Evolutionary conservation across 2,113 vertebrate species (phyloP).

Genomic region (Empidonax traillii): DNA sequence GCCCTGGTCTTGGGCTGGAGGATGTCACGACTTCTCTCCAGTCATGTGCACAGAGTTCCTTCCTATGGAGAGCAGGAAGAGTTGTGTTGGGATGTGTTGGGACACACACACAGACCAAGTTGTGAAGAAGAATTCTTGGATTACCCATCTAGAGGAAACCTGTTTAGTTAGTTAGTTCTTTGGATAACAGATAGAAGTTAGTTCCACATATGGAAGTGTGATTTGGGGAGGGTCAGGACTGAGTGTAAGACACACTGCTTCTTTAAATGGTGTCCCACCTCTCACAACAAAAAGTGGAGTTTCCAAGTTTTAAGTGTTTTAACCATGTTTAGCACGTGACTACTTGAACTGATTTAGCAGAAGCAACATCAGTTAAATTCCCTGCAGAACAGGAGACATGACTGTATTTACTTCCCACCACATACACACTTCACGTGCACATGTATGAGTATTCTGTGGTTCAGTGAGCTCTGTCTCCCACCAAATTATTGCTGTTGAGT

Average conservation of each 20-base stretch:
- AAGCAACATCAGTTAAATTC: background rate
- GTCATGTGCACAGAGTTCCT: rapidly evolving
- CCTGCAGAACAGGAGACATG: background rate
- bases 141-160: background rate
- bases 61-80: background rate
- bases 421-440: rapidly evolving
- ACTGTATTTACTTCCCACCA: background rate
- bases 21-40: rapidly evolving
- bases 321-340: background rate
- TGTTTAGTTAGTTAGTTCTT: background rate
- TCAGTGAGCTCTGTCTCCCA: background rate
- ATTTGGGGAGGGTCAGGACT: background rate
- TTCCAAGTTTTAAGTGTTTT: background rate
- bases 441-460: background rate
- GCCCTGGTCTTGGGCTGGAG: background rate
- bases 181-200: background rate
- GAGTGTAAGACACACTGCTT: background rate
- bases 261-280: background rate
- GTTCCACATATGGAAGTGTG: background rate
- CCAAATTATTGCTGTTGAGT: background rate
- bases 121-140: background rate
- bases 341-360: background rate
- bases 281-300: background rate
- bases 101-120: background rate
- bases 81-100: rapidly evolving